phyloP scores from a whole-genome alignment of 2,113 vertebrate species.

The Leucopternis melanops region DNA sequence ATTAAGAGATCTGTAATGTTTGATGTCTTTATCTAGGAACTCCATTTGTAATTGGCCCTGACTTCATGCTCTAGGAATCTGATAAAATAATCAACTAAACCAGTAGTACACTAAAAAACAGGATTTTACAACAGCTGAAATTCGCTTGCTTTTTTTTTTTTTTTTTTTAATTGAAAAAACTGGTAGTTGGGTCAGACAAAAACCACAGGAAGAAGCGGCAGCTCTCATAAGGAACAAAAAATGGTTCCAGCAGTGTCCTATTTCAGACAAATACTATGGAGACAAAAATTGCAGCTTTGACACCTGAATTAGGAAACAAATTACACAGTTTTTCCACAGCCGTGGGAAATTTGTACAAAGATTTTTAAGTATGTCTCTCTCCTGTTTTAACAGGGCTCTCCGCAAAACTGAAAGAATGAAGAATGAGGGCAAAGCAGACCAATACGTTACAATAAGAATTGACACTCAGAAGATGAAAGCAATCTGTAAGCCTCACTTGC shows the following conservation, averaged over 20 bases:
- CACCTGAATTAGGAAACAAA: not conserved
- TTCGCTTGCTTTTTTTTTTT: not conserved
- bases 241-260: not conserved
- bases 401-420: not conserved
- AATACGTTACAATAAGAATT: not conserved
- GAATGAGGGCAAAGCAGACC: not conserved
- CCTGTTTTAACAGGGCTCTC: not conserved
- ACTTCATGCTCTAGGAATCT: not conserved
- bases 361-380: not conserved
- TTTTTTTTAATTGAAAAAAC: not conserved
- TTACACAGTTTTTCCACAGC: not conserved
- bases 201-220: not conserved
- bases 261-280: not conserved
- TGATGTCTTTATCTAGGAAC: too few species aligned
- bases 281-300: not conserved
- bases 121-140: not conserved
- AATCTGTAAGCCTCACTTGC: not conserved
- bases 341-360: not conserved
- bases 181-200: not conserved
- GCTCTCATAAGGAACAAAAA: not conserved
- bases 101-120: not conserved
- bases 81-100: not conserved
- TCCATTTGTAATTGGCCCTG: too few species aligned
- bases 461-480: not conserved
- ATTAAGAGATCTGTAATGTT: too few species aligned